Percentiles rank a stretch among this genome's conserved stretches.
phyloP scores from a whole-genome alignment of 2,113 vertebrate genomes.

The Potamarius usumacintae region DNA sequence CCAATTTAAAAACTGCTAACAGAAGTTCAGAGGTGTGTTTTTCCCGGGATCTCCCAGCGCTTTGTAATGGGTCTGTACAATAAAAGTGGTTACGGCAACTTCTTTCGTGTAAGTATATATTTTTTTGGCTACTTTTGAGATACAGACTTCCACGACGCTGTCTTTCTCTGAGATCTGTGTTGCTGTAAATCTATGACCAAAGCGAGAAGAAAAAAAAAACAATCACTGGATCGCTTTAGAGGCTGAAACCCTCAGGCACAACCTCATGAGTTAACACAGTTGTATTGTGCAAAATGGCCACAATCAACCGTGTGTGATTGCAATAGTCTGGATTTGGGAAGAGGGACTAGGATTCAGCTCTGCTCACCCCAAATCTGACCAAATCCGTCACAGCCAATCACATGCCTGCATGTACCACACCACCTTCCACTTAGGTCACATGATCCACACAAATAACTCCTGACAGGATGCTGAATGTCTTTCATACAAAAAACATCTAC shows the following conservation, averaged over 20 bases:
- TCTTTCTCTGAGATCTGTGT: background rate
- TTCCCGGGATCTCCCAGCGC: too few relatives aligned
- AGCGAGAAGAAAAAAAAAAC: too few relatives aligned
- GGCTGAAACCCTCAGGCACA: background rate
- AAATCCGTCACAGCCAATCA: slow-evolving; percentile 52
- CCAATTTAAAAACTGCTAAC: too few relatives aligned
- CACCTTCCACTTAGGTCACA: background rate
- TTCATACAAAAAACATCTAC: slow-evolving; percentile 26
- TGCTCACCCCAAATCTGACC: background rate
- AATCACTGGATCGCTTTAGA: background rate
- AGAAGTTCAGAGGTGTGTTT: too few relatives aligned
- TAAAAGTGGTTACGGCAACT: too few relatives aligned
- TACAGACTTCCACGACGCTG: too few relatives aligned
- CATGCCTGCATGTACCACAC: slow-evolving; percentile 16
- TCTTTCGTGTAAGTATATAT: too few relatives aligned
- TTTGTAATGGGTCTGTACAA: too few relatives aligned
- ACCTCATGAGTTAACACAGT: slow-evolving; percentile 30
- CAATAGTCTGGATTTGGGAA: slow-evolving; percentile 12
- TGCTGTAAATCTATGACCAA: too few relatives aligned
- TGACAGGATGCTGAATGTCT: slow-evolving; percentile 53
- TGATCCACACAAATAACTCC: slow-evolving; percentile 40
- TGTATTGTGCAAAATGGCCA: background rate
- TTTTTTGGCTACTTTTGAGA: too few relatives aligned
- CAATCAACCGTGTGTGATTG: slow-evolving; percentile 19
- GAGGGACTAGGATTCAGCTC: background rate